These are phyloP conservation scores for Schizopygopsis pylzovi DNA, from an alignment of 2,797 vertebrate species.

Conservation along the genomic window DNA sequence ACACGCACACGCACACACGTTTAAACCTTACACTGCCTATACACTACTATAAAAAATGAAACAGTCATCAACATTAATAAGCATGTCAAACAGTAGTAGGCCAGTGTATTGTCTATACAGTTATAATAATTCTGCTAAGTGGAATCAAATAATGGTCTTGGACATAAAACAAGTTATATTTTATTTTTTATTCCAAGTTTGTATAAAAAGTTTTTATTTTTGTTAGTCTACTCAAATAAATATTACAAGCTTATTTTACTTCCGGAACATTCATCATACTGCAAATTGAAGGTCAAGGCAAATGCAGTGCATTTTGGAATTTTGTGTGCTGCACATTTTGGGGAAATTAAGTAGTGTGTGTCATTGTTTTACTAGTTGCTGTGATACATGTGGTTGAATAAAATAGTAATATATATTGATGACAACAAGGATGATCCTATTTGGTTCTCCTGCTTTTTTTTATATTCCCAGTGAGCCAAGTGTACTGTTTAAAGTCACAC, in stretches of 20 bases:
- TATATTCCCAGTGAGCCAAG: too few relatives aligned
- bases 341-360: neutral
- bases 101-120: neutral
- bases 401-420: neutral
- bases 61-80: neutral
- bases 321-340: neutral
- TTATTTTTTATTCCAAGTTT: neutral
- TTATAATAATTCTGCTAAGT: neutral
- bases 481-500: neutral
- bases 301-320: neutral
- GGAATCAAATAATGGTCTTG: neutral
- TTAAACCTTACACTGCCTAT: too few relatives aligned
- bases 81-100: neutral
- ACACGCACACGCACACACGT: neutral
- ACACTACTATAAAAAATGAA: too few relatives aligned
- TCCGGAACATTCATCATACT: neutral
- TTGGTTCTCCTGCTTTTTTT: neutral
- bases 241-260: neutral
- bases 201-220: neutral
- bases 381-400: neutral
- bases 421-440: neutral
- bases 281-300: neutral
- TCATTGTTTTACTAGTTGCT: neutral
- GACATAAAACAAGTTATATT: neutral
- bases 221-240: neutral